Percentiles rank a stretch among this genome's conserved stretches.
phyloP scores from a whole-genome alignment of 92 coral and sea anemone species.

The Porites evermanni region DNA sequence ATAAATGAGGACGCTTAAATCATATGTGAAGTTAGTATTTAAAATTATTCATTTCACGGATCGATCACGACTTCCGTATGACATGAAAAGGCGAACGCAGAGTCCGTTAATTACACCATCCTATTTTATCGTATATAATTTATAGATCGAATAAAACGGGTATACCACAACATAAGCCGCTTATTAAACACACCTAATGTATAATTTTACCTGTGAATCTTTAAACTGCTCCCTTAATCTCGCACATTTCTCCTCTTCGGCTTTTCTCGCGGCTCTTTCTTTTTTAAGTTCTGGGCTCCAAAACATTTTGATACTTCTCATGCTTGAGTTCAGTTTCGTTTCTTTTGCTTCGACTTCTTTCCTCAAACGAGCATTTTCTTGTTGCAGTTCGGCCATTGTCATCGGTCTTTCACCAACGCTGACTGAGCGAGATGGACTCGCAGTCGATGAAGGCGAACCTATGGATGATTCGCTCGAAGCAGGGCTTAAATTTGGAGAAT shows the following conservation, averaged over 20 bases:
- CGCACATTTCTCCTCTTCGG: constrained; percentile 82
- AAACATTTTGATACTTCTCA: constrained; percentile 97
- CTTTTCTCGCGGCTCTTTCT: constrained; percentile 95
- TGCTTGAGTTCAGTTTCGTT: constrained; percentile 93
- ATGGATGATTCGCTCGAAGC: constrained; percentile 49
- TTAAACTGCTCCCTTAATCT: constrained; percentile 88
- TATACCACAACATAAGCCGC: neutral
- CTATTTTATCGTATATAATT: neutral
- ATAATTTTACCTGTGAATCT: constrained; percentile 87
- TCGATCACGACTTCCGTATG: constrained; percentile 12
- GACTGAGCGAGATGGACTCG: constrained; percentile 7
- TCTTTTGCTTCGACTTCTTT: constrained; percentile 97
- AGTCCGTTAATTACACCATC: neutral
- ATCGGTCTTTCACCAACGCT: constrained; percentile 48
- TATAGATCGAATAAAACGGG: neutral
- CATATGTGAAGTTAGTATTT: neutral
- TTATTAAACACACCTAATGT: neutral
- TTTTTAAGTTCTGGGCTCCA: constrained; percentile 99
- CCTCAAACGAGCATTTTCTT: constrained; percentile 88
- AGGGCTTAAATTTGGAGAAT: constrained; percentile 61
- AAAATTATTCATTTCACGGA: neutral
- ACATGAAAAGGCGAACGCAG: constrained; percentile 1
- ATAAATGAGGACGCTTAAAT: neutral
- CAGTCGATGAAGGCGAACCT: constrained; percentile 29
- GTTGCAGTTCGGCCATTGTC: constrained; percentile 74